Base-by-base conservation (phyloP, 2,888 invertebrate genomes). In the Drosophila pegasa region DNA sequence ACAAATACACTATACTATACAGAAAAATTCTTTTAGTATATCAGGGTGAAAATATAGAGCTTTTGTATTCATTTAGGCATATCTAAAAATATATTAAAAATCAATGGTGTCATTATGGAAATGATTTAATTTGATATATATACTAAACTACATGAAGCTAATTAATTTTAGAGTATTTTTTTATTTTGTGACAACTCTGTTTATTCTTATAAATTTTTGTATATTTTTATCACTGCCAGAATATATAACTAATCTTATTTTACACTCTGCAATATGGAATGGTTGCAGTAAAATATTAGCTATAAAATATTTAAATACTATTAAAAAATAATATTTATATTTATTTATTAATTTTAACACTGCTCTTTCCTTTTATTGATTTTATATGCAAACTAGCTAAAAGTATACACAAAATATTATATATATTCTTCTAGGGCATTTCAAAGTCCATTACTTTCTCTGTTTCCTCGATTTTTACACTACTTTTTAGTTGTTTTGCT, bases 401-500 rank as follows among this genome's bases (percentile, higher is more conserved):
- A n/a, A n/a, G n/a, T n/a, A n/a, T n/a, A n/a, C n/a, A n/a, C n/a
- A n/a, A n/a, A n/a, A n/a, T n/a, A n/a, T 8, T 3, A 0, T 2
- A 18, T 1, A 10, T 3, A 5, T 22, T 5, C 10, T 22, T 35
- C 22, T 1, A 65, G 66, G 47, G 61, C 22, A 67, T 41, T 1
- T 9, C 1, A 7, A 4, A 43, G 41, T 54, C 14, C 0, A n/a
- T 2, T 8, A 38, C 12, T 27, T 12, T 10, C 8, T 16, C 1
- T 14, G 4, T 9, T 14, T 3, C 5, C 0, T n/a, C 1, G 0
- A 20, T 29, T 16, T 16, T 25, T 35, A 35, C 8, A 50, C 41
- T 50, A 50, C n/a, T 63, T 62, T 75, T 66, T 66, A 66, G 64
- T 41, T 54, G 35, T 65, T 59, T 70, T 62, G 54, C 60, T 66